A percentile compares a stretch with the other conserved stretches of the same genome.
Conservation (phyloP, 2,888 invertebrate genomes). For the Andrena chrysosceles region DNA sequence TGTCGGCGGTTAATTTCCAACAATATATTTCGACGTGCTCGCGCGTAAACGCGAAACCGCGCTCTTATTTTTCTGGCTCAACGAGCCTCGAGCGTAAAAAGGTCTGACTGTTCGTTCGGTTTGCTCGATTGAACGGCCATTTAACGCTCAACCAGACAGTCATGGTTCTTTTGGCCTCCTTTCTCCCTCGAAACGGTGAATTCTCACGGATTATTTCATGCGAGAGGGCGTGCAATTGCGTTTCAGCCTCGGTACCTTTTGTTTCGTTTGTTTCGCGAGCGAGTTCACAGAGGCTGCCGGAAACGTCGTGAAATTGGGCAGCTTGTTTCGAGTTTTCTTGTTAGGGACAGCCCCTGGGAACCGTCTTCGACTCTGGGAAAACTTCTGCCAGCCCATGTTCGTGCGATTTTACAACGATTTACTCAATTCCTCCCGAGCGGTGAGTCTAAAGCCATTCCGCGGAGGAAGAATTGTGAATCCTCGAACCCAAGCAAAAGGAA, state of each 20-base stretch:
- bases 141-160: constrained; percentile 67
- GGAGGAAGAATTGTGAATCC: neutral
- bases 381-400: too few species aligned
- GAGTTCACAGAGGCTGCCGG: neutral
- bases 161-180: constrained; percentile 26
- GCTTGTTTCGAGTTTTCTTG: neutral
- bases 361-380: too few species aligned
- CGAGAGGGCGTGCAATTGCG: constrained; percentile 2
- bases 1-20: neutral
- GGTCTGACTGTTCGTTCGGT: constrained; percentile 37
- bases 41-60: constrained; percentile 31
- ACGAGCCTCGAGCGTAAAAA: constrained; percentile 35
- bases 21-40: constrained; percentile 15
- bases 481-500: neutral
- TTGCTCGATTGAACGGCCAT: constrained; percentile 65
- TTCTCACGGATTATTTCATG: constrained; percentile 33
- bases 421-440: too few species aligned
- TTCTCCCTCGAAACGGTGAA: neutral
- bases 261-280: neutral
- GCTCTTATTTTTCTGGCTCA: constrained; percentile 46
- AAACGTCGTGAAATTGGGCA: neutral
- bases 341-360: too few species aligned
- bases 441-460: too few species aligned
- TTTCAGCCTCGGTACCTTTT: neutral
- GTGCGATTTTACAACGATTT: too few species aligned